Evolutionary conservation across 2,113 vertebrate species (phyloP), one percentile per base, ranked within the genome.

Genomic region (Lanius collurio): DNA sequence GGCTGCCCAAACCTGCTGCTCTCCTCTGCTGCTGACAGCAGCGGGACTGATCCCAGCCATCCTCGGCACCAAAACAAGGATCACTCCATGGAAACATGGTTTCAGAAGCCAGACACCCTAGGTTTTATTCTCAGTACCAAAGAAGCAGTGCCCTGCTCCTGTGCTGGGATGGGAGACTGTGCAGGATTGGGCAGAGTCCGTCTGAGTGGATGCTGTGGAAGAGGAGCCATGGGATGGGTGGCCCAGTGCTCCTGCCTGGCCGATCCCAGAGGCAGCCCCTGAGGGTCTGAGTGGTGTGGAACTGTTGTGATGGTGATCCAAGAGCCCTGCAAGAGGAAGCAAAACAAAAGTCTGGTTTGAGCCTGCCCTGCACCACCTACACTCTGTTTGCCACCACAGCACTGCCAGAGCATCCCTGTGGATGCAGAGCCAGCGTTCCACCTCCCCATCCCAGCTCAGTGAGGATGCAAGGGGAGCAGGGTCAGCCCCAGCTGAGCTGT

Each of bases 241-340:
- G 21, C 56, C 28, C 52, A 2, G 55, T 3, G 60, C 39, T 63
- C 30, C 90, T 41, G 37, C 55, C 30, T 15, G 52, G 42, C 24
- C 18, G 23, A 7, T 4, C 47, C 57, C 49, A 15, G 39, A 14
- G 6, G 4, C 44, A 41, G 39, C 11, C 28, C 42, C 15, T 1
- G 1, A 26, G 24, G 37, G 3, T 39, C 67, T 13, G 46, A 14
- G 47, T 7, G n/a, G 5, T 0, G 0, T 9, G 57, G 47, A 21
- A 5, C 37, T 5, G 0, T 4, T 33, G n/a, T 24, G 62, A 7
- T 0, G 11, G 56, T 27, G 70, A 31, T 3, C 13, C 0, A 0
- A 57, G 26, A 71, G 3, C 53, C 24, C 52, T 76, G 71, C 53
- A 27, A 24, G 39, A 26, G 30, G 27, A 9, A 49, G 41, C 15